phyloP scores from a whole-genome alignment of 2,113 vertebrate genomes.

The Hystrix brachyura region DNA sequence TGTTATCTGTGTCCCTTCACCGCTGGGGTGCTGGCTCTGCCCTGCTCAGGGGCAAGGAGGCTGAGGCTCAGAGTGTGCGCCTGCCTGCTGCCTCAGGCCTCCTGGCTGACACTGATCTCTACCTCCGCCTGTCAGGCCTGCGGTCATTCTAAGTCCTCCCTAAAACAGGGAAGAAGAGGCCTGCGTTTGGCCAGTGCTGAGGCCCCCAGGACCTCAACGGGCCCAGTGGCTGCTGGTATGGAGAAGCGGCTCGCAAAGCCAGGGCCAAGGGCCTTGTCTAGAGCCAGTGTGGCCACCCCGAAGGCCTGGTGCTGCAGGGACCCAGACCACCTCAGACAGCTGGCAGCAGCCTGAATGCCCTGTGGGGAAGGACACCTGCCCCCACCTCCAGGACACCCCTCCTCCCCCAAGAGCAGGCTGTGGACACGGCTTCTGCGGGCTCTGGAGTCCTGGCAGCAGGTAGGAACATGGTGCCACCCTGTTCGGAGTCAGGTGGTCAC shows the following conservation, averaged over 20 bases:
- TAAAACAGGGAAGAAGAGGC: background rate
- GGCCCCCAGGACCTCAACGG: background rate
- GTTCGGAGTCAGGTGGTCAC: background rate
- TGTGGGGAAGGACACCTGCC: rapidly evolving
- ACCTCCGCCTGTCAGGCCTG: background rate
- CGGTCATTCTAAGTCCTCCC: background rate
- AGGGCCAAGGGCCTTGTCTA: background rate
- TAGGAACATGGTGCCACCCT: too few relatives aligned
- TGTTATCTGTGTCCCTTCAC: background rate
- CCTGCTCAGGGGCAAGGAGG: background rate
- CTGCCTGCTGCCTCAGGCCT: background rate
- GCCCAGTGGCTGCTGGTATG: background rate
- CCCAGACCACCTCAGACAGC: background rate
- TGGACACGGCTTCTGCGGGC: background rate
- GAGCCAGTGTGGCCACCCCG: background rate
- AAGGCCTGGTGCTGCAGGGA: background rate
- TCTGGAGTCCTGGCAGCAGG: background rate
- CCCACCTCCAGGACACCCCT: background rate
- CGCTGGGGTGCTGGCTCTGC: rapidly evolving
- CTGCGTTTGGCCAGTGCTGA: background rate
- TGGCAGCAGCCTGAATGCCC: background rate
- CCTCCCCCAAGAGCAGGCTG: background rate
- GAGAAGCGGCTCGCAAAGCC: background rate
- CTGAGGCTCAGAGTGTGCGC: background rate
- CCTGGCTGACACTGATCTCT: background rate